Conservation (phyloP, 2,888 invertebrate genomes). For the Drosophila mercatorum region DNA sequence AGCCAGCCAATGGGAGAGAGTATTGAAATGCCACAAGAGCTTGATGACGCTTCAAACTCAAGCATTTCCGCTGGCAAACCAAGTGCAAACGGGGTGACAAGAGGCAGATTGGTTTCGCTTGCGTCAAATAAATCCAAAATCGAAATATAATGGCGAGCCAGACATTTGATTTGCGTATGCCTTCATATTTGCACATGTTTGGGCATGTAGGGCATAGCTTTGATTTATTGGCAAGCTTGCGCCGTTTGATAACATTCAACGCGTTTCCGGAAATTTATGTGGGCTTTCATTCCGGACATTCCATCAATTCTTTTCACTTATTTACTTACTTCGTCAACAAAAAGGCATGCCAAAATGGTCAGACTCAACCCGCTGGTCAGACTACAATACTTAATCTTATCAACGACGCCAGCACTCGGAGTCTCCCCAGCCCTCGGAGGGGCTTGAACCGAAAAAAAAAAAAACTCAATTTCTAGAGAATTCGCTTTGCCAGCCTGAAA, state of each 20-base stretch:
- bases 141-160: background rate
- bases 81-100: slow-evolving; percentile 2
- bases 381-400: slow-evolving; percentile 5
- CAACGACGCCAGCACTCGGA: background rate
- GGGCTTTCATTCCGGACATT: slow-evolving; percentile 11
- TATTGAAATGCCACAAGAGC: background rate
- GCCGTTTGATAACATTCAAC: slow-evolving; percentile 5
- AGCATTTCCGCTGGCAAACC: slow-evolving; percentile 29
- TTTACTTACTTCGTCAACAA: background rate
- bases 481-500: background rate
- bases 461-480: background rate
- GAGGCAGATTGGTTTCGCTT: slow-evolving; percentile 1
- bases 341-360: background rate
- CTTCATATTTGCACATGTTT: slow-evolving; percentile 14
- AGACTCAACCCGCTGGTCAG: background rate
- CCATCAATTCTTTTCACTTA: background rate
- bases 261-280: slow-evolving; percentile 1
- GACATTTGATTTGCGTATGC: slow-evolving; percentile 6
- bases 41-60: background rate
- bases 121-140: slow-evolving; percentile 16
- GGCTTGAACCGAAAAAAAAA: background rate
- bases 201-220: background rate
- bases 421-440: background rate
- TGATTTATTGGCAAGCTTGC: slow-evolving; percentile 2
- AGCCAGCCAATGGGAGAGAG: background rate